Base-by-base conservation (phyloP, 2,888 invertebrate species). In the Frankliniella intonsa region DNA sequence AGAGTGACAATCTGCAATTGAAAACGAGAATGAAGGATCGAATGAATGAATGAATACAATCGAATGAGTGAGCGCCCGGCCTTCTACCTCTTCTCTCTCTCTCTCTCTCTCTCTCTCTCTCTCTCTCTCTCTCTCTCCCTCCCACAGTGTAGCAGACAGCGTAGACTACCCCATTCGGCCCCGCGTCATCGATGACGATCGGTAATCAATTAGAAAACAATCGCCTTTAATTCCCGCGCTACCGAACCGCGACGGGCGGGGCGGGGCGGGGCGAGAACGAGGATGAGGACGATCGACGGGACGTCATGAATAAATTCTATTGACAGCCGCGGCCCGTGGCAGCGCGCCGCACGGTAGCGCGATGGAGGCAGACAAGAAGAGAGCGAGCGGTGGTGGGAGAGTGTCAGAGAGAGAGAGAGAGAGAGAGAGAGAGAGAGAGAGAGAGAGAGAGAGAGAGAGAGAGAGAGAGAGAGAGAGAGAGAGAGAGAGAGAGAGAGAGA, bases 251-350 rank as follows among this genome's bases (percentile, higher is more conserved):
- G 65, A 27, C 49, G 62, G 22, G 69, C 69, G 22, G 5, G 69
- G 69, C 22, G 22, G 55, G 55, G 83, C 85, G 84, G 85, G 84
- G 84, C 84, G 84, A 84, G 84, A 81, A 82, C 80, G 81, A 81
- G 84, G 82, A 83, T 80, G 82, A 69, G 62, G 38, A 55, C 81
- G 62, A 62, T 55, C 69, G 69, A 81, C 81, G 38, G 65, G 38
- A 5, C 38, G 38, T 80, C 38, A 82, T 82, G 82, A 82, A 81
- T 82, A 82, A 81, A 81, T 81, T 81, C 80, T 55, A 81, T 81
- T 80, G 81, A 82, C 62, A 80, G 80, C 50, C 38, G 81, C 80
- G 83, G 81, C 81, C 80, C 83, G 81, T 83, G 81, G 80, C 81
- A 82, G 81, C 81, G 81, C 80, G 83, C 80, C 83, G 83, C 55